These are phyloP conservation scores for Alectura lathami DNA, from an alignment of 2,113 vertebrate species.

Conservation along the genomic window DNA sequence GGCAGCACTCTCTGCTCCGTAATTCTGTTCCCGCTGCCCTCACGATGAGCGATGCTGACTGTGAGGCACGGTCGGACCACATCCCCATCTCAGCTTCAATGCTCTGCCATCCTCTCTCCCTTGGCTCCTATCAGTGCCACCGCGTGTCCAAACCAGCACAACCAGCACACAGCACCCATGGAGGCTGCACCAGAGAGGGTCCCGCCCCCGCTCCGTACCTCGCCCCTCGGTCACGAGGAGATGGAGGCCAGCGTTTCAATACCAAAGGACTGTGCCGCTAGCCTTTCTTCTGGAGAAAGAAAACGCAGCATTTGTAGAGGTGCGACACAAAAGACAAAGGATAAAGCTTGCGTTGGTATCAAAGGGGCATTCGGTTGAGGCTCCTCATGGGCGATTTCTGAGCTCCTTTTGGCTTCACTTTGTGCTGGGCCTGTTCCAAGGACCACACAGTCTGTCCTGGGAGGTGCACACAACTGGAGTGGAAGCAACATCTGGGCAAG, in stretches of 20 bases:
- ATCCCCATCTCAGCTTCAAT: rapidly evolving
- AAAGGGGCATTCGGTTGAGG: background rate
- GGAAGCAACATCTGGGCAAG: background rate
- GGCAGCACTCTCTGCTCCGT: background rate
- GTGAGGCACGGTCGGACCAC: background rate
- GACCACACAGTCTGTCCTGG: background rate
- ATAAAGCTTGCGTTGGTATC: background rate
- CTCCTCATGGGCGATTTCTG: background rate
- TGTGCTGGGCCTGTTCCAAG: rapidly evolving
- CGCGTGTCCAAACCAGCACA: too few species aligned
- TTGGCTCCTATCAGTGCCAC: rapidly evolving
- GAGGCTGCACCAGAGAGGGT: background rate
- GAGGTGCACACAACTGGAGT: rapidly evolving
- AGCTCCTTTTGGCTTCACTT: background rate
- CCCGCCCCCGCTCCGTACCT: rapidly evolving
- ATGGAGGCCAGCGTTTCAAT: background rate
- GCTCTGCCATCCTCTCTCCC: background rate
- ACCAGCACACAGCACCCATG: too few species aligned
- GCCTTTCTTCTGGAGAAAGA: background rate
- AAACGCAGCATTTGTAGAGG: background rate
- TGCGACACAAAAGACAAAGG: background rate
- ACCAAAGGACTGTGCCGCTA: background rate
- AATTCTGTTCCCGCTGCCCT: background rate
- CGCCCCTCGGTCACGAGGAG: rapidly evolving
- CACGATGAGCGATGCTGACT: background rate